Conservation (phyloP, 2,113 vertebrate species). For the Cettia cetti region DNA sequence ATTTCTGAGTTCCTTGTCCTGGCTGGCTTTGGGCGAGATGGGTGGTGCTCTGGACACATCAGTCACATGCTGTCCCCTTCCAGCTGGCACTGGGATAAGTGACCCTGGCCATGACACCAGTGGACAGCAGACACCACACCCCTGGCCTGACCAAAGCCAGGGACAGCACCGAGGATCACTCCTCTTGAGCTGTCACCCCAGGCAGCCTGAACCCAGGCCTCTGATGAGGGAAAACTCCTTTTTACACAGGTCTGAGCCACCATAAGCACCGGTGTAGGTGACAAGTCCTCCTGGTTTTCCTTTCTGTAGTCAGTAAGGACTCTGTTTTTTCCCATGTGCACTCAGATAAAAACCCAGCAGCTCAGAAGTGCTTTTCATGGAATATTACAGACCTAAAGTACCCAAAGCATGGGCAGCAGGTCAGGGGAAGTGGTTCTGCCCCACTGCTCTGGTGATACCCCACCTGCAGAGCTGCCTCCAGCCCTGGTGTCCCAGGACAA, state of each 20-base stretch:
- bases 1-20: neutral
- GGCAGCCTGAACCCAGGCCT: neutral
- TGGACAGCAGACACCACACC: rapidly evolving
- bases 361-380: neutral
- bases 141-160: neutral
- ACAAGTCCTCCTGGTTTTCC: neutral
- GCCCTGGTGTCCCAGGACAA: neutral
- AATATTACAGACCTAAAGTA: neutral
- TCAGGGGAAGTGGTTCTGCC: neutral
- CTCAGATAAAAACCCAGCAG: neutral
- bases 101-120: neutral
- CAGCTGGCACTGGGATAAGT: neutral
- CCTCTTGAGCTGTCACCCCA: neutral
- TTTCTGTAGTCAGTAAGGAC: neutral
- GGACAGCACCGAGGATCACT: rapidly evolving
- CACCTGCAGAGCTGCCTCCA: neutral
- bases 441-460: neutral
- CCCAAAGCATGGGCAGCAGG: neutral
- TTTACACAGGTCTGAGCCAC: neutral
- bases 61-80: neutral
- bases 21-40: neutral
- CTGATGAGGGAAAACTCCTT: neutral
- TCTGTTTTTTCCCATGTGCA: neutral
- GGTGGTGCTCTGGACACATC: neutral
- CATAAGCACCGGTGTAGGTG: neutral